Evolutionary conservation across 92 coral and sea anemone genomes (phyloP).

Genomic region (Umimayanthus kanabou): DNA sequence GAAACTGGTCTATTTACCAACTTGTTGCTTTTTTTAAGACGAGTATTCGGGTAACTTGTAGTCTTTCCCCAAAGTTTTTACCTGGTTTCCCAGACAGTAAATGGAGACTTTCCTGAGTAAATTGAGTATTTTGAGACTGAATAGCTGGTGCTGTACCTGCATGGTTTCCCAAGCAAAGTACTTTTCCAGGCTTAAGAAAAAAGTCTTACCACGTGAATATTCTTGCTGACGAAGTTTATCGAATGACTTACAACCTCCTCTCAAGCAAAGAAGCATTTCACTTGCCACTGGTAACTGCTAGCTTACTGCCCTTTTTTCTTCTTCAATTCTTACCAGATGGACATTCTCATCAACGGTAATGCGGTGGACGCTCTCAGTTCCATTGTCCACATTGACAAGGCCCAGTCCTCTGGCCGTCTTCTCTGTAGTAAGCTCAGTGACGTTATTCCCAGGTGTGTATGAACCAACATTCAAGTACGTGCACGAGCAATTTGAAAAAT

Average conservation of each 20-base stretch:
- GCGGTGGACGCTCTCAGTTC: conserved; percentile 92
- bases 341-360: conserved; percentile 79
- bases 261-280: neutral
- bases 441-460: conserved; percentile 81
- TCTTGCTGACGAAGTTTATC: no score
- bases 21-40: neutral
- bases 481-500: no score
- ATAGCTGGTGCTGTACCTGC: no score
- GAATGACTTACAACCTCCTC: neutral
- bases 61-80: no score
- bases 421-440: conserved; percentile 79
- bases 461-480: neutral
- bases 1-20: neutral
- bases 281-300: neutral
- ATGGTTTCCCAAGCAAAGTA: no score
- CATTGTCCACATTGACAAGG: conserved; percentile 88
- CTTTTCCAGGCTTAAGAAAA: no score
- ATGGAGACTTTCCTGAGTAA: no score
- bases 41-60: no score
- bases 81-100: no score
- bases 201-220: no score
- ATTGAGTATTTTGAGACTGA: no score
- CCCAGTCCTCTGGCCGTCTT: conserved; percentile 67
- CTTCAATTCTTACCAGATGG: conserved; percentile 66
- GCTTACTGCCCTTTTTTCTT: neutral